Conservation (phyloP, 2,888 invertebrate genomes). For the Lycocerus yunnanus region DNA sequence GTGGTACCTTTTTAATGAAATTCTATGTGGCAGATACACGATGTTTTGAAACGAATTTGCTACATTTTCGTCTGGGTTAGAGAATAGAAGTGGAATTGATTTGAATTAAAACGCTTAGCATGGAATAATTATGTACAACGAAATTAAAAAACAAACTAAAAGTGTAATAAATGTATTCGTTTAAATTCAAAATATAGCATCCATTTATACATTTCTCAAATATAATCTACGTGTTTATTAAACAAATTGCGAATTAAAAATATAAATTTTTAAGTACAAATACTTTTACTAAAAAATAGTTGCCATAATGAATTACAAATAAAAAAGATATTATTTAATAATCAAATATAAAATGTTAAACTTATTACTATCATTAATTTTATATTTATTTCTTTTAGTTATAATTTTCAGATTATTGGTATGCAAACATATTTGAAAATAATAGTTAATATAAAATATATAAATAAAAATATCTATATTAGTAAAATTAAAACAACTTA, state of each 20-base stretch:
- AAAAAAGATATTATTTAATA: neutral
- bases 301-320: neutral
- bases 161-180: neutral
- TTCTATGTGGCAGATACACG: no score
- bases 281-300: neutral
- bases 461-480: constrained; percentile 1
- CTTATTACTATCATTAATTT: neutral
- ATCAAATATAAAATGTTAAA: neutral
- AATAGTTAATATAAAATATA: constrained; percentile 4
- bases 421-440: neutral
- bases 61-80: no score
- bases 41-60: no score
- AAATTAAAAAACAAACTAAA: neutral
- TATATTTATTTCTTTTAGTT: neutral
- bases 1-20: no score
- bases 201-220: neutral
- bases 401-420: neutral
- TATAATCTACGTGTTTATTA: neutral
- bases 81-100: no score
- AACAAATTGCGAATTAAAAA: neutral
- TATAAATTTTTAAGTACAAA: neutral
- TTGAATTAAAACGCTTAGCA: no score
- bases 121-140: no score
- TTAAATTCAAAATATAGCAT: neutral
- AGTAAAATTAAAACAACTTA: neutral